Evolutionary conservation across 2,888 invertebrate genomes (phyloP), one percentile per base, ranked within the genome.

Genomic region (Ashinkailepas kermadecensis): DNA sequence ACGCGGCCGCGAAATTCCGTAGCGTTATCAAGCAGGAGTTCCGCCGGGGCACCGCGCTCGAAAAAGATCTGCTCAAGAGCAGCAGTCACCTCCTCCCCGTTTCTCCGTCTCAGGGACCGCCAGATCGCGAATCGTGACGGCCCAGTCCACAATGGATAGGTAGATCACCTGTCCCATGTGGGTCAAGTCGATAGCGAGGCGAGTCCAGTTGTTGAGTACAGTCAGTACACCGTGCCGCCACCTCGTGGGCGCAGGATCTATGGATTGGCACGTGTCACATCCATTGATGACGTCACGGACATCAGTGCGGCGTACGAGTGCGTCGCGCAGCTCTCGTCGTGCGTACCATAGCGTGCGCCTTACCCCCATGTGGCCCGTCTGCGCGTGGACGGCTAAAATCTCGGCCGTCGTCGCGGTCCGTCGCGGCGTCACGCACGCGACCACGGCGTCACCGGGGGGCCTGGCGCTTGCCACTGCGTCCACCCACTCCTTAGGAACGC

Each of bases 371-470:
- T 64, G 64, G 18, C 64, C 64, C 21, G n/a, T 64, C 21, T 81
- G 74, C 74, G 81, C 74, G 81, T 81, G 80, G 70, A 81, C 80
- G 74, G 80, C 82, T 59, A 54, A 78, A 62, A 81, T 81, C 78
- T 81, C 82, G 70, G 81, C 74, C 74, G 70, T 62, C 81, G 81
- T 81, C 81, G 81, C 82, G 59, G 82, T 74, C 74, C 80, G 67
- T 62, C n/a, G n/a, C 74, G 70, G n/a, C n/a, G n/a, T n/a, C n/a
- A n/a, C n/a, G n/a, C n/a, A n/a, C n/a, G n/a, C n/a, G n/a, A n/a
- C n/a, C 67, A 82, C 82, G 81, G 81, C 82, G 23, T 78, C 74
- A 59, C 80, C 82, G 74, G 78, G 81, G 70, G 81, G 78, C 81
- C 82, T 74, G 13, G 59, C 12, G 74, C n/a, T n/a, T n/a, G 25